phyloP scores from a whole-genome alignment of 2,113 vertebrate species.

The Cyprichromis sp. region DNA sequence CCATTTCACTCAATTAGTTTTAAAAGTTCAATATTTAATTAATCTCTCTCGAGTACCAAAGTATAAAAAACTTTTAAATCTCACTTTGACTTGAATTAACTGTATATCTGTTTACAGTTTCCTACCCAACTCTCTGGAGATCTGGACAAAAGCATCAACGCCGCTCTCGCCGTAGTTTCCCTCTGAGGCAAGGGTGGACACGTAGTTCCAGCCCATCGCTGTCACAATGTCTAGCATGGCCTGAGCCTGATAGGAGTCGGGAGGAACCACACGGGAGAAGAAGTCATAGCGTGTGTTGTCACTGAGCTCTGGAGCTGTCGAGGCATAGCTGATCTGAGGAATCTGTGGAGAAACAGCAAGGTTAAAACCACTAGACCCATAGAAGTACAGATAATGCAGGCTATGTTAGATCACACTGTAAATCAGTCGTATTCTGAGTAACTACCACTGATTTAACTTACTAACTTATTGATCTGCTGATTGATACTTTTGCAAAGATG shows the following conservation, averaged over 20 bases:
- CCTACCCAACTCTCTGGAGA: slow-evolving; percentile 80
- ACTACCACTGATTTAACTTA: neutral
- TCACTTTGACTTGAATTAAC: neutral
- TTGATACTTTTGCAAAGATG: neutral
- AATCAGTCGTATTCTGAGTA: neutral
- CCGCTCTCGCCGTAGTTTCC: slow-evolving; percentile 97
- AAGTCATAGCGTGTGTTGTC: slow-evolving; percentile 96
- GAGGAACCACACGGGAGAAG: slow-evolving; percentile 94
- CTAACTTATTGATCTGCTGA: neutral
- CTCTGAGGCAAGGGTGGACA: slow-evolving; percentile 90
- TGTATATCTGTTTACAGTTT: neutral
- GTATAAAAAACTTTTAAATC: neutral
- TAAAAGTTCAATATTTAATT: neutral
- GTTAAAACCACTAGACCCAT: neutral
- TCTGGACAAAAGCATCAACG: slow-evolving; percentile 92
- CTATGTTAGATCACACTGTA: neutral
- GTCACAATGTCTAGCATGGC: slow-evolving; percentile 97
- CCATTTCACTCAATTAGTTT: neutral
- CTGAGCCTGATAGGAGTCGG: slow-evolving; percentile 96
- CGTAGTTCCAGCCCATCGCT: slow-evolving; percentile 92
- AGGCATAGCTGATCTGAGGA: slow-evolving; percentile 99
- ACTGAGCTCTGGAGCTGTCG: slow-evolving; percentile 93
- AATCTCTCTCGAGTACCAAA: neutral
- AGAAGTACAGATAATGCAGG: neutral
- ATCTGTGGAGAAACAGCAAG: slow-evolving; percentile 71